These are phyloP conservation scores for Eclectus roratus DNA, from an alignment of 2,113 vertebrate genomes.

Conservation along the genomic window DNA sequence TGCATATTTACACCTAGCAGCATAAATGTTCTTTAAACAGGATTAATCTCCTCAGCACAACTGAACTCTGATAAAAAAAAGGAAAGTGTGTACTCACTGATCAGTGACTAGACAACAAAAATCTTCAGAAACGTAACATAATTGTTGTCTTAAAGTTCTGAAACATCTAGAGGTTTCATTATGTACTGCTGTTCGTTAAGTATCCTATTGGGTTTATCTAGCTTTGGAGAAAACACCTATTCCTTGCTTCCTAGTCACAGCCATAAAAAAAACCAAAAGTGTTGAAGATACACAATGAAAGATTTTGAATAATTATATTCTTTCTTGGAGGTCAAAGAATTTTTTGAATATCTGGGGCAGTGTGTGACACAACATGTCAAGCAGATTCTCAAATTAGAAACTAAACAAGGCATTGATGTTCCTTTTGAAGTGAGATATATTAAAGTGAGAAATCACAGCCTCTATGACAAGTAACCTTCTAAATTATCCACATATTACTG, in stretches of 20 bases:
- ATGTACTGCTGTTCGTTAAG: not conserved
- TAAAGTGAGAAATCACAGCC: not conserved
- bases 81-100: not conserved
- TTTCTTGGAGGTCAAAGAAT: constrained; percentile 4
- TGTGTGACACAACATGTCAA: not conserved
- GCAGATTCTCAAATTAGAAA: constrained; percentile 15
- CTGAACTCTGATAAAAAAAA: not conserved
- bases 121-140: constrained; percentile 39
- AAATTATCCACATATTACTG: constrained; percentile 24
- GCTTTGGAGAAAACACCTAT: not conserved
- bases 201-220: not conserved
- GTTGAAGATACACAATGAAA: not conserved
- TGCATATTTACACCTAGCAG: constrained; percentile 9
- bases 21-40: not conserved
- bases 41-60: not conserved
- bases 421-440: not conserved
- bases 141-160: constrained; percentile 27
- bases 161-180: constrained; percentile 18
- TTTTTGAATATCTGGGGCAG: not conserved
- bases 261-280: not conserved
- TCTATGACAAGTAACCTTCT: not conserved
- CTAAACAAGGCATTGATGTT: not conserved
- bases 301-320: constrained; percentile 15
- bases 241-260: not conserved
- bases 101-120: constrained; percentile 4